These are phyloP conservation scores for Lutraria lutraria DNA, from an alignment of 2,888 invertebrate genomes.

Conservation along the genomic window DNA sequence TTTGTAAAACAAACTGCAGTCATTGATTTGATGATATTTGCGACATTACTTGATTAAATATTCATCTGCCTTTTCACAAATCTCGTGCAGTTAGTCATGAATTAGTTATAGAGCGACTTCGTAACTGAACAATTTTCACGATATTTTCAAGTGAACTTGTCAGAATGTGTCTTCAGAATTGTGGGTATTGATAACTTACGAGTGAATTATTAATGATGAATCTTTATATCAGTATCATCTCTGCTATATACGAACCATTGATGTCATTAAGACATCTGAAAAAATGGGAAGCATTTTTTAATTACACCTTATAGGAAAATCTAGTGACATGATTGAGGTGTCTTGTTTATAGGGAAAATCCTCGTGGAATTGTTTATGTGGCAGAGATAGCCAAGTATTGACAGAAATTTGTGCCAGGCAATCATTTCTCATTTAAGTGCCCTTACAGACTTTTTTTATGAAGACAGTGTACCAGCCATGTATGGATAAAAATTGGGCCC, in stretches of 20 bases:
- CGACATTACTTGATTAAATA: slow-evolving; percentile 49
- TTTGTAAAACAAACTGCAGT: slow-evolving; percentile 47
- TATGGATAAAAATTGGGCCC: neutral
- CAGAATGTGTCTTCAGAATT: slow-evolving; percentile 37
- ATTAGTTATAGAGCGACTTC: slow-evolving; percentile 46
- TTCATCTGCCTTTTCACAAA: slow-evolving; percentile 50
- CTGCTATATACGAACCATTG: neutral
- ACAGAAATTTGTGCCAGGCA: neutral
- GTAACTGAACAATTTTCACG: slow-evolving; percentile 45
- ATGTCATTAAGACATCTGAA: slow-evolving; percentile 41
- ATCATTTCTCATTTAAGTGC: slow-evolving; percentile 25
- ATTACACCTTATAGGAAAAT: slow-evolving; percentile 16
- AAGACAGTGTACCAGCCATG: neutral
- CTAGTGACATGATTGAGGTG: neutral
- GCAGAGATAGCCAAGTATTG: neutral
- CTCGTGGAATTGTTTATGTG: slow-evolving; percentile 20
- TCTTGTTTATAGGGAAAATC: neutral
- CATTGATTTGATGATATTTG: slow-evolving; percentile 43
- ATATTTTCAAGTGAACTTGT: slow-evolving; percentile 40
- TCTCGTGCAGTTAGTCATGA: slow-evolving; percentile 34
- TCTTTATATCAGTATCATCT: slow-evolving; percentile 32
- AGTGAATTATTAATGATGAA: slow-evolving; percentile 58
- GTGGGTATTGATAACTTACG: slow-evolving; percentile 36
- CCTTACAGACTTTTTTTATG: neutral
- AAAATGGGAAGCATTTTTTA: slow-evolving; percentile 19